Conservation (phyloP, 2,113 vertebrate genomes). For the Myanophis thanlyinensis region DNA sequence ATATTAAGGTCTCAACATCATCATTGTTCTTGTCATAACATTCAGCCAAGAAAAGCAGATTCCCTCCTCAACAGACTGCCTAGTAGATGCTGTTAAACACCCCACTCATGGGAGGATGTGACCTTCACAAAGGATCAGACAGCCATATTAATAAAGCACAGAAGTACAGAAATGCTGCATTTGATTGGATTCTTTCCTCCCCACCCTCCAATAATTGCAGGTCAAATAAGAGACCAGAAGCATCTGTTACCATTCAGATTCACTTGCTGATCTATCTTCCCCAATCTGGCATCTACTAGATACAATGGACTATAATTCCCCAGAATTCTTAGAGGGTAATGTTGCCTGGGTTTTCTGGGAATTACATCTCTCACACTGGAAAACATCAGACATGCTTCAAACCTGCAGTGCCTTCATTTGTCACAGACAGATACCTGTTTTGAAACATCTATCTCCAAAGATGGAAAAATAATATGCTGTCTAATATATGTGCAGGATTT, state of each 20-base stretch:
- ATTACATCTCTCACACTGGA: background rate
- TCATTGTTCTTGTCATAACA: slow-evolving; percentile 7
- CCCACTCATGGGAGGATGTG: background rate
- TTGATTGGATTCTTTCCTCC: background rate
- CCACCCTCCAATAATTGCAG: background rate
- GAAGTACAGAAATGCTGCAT: background rate
- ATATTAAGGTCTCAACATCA: background rate
- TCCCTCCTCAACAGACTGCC: slow-evolving; percentile 14
- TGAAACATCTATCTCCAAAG: background rate
- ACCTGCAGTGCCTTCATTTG: background rate
- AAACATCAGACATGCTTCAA: background rate
- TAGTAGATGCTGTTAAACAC: slow-evolving; percentile 22
- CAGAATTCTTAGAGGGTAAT: background rate
- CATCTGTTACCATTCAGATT: background rate
- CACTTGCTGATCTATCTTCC: background rate
- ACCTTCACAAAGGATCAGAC: slow-evolving; percentile 7
- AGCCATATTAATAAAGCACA: background rate
- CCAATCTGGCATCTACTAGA: background rate
- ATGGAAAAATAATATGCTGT: background rate
- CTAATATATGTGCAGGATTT: background rate
- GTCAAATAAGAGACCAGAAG: background rate
- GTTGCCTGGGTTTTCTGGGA: background rate
- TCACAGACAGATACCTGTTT: background rate
- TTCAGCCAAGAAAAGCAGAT: background rate
- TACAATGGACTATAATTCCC: background rate